Evolutionary conservation across 2,888 invertebrate species (phyloP).

Genomic region (Diarsia mendica): DNA sequence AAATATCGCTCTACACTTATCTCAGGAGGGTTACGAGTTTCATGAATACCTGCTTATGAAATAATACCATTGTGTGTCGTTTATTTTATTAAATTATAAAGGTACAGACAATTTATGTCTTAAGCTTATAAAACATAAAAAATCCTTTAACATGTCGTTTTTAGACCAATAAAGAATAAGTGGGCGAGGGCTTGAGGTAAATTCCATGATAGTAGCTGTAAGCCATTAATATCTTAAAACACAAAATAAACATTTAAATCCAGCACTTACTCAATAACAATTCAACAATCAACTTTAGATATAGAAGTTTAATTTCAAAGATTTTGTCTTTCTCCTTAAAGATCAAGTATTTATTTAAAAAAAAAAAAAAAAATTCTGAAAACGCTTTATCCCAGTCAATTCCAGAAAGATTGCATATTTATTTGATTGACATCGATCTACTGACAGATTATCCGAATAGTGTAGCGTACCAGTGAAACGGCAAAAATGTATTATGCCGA

Average conservation of each 20-base stretch:
- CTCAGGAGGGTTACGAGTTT: neutral
- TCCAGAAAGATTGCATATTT: slow-evolving; percentile 48
- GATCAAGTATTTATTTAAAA: neutral
- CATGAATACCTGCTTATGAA: neutral
- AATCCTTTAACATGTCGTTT: neutral
- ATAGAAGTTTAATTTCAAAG: neutral
- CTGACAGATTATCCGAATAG: slow-evolving; percentile 54
- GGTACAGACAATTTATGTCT: neutral
- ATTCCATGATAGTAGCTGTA: neutral
- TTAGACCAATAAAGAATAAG: neutral
- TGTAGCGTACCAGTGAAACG: slow-evolving; percentile 46
- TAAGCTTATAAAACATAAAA: neutral
- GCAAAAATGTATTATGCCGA: slow-evolving; percentile 67
- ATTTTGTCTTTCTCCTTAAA: neutral
- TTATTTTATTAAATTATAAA: neutral
- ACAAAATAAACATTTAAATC: neutral
- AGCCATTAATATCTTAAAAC: too few species aligned
- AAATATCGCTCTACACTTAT: neutral
- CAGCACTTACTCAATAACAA: neutral
- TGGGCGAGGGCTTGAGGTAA: neutral
- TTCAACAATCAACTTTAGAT: neutral
- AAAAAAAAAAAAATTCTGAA: slow-evolving; percentile 17
- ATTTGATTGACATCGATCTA: slow-evolving; percentile 60
- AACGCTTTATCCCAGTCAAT: slow-evolving; percentile 6
- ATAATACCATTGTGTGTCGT: neutral